Base-by-base conservation (phyloP, 2,888 invertebrate genomes). In the Leptarthrus brevirostris region DNA sequence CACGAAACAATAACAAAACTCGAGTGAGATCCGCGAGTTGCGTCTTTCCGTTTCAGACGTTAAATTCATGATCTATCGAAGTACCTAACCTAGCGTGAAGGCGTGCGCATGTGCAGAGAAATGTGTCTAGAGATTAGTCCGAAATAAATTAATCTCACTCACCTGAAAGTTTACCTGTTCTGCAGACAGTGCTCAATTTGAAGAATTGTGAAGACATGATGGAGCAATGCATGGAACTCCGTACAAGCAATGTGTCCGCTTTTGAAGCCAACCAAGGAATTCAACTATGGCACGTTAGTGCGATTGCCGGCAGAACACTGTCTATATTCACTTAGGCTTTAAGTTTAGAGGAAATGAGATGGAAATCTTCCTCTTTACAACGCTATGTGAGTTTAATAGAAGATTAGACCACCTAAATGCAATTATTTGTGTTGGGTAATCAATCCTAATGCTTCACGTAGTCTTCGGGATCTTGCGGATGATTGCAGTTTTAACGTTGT, bases 401-500 rank as follows among this genome's bases (percentile, higher is more conserved):
- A 40, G 18, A 61, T 61, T 61, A 61, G 40, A 40, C 18, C 34
- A 36, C 26, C 61, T 30, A 56, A 40, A 40, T 24, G 61, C 61
- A 40, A 61, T 61, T 61, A 61, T 61, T 61, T 61, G 18, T 8
- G 36, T 61, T 61, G 61, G 40, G 61, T 40, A 61, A 61, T 40
- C 40, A 26, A 20, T 40, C 18, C 61, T 40, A 40, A 61, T 61
- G 61, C n/a, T 2, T 34, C 61, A 61, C 61, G 40, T 61, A 61
- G 18, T 36, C n/a, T 61, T 47, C 16, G 16, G 47, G 47, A 47
- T n/a, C 16, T 47, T 47, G 5, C 6, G 5, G 47, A n/a, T 47
- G 1, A 14, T n/a, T n/a, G n/a, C n/a, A n/a, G n/a, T n/a, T n/a
- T n/a, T n/a, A n/a, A 47, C 12, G 40, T 12, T 40, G 22, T 14